Evolutionary conservation across 2,113 vertebrate species (phyloP).

Genomic region (Athene noctua): DNA sequence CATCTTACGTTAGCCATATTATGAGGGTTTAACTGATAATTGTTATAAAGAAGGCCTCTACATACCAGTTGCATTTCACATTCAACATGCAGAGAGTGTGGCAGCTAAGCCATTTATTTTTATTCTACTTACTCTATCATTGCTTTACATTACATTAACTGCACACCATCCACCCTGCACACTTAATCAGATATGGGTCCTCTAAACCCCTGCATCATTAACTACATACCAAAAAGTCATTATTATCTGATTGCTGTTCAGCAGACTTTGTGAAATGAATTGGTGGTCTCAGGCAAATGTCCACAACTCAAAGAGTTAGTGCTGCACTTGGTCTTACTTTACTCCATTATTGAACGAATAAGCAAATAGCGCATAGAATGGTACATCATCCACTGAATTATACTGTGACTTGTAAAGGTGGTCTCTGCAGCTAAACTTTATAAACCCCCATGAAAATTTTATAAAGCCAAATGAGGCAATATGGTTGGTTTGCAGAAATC

Average conservation of each 20-base stretch:
- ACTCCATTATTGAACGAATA: not conserved
- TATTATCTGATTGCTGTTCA: slow-evolving; percentile 48
- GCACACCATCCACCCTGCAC: not conserved
- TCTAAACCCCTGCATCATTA: slow-evolving; percentile 33
- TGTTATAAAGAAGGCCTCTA: not conserved
- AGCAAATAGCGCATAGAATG: not conserved
- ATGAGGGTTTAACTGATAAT: not conserved
- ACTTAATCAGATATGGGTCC: slow-evolving; percentile 25
- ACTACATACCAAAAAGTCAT: slow-evolving; percentile 25
- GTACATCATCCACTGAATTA: not conserved
- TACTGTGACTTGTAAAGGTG: not conserved
- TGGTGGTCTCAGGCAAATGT: not conserved
- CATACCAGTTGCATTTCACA: not conserved
- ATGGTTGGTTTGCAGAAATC: not conserved
- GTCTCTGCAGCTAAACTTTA: not conserved
- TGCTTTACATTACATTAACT: slow-evolving; percentile 37
- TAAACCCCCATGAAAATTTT: not conserved
- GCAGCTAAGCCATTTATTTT: slow-evolving; percentile 12
- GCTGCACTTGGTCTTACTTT: not conserved
- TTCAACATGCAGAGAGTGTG: not conserved
- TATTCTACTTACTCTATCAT: not conserved
- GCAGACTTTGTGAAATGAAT: slow-evolving; percentile 26
- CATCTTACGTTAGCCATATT: not conserved
- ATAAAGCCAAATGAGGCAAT: not conserved
- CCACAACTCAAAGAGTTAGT: not conserved